phyloP scores from a whole-genome alignment of 2,113 vertebrate species.

The Polypterus bichir region DNA sequence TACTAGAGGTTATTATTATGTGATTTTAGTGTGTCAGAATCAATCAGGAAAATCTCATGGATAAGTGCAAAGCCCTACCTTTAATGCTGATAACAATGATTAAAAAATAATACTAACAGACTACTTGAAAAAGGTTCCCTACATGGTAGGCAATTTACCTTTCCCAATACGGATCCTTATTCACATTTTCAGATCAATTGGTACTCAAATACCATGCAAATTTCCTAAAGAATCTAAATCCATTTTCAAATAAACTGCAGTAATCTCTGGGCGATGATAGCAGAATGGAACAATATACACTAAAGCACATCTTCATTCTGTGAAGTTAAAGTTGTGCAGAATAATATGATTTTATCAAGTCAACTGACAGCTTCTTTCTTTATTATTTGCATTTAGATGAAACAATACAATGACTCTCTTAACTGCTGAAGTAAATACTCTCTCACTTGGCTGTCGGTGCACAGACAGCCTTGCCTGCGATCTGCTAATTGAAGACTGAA shows the following conservation, averaged over 20 bases:
- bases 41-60: too few relatives aligned
- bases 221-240: constrained; percentile 8
- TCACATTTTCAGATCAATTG: neutral
- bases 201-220: neutral
- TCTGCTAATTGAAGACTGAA: constrained; percentile 56
- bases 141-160: too few relatives aligned
- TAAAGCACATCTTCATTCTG: constrained; percentile 49
- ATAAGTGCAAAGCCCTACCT: too few relatives aligned
- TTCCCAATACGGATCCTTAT: too few relatives aligned
- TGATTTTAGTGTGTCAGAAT: too few relatives aligned
- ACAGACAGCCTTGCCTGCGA: constrained; percentile 23
- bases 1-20: too few relatives aligned
- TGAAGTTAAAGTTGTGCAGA: constrained; percentile 13
- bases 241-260: constrained; percentile 12
- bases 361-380: constrained; percentile 19
- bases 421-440: constrained; percentile 62
- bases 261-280: constrained; percentile 46
- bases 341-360: constrained; percentile 56
- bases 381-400: constrained; percentile 69
- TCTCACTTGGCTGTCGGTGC: constrained; percentile 35
- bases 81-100: too few relatives aligned
- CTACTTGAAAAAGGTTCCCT: too few relatives aligned
- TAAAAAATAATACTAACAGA: too few relatives aligned
- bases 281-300: constrained; percentile 49
- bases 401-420: constrained; percentile 53